These are phyloP conservation scores for Silurus lanzhouensis DNA, from an alignment of 2,797 vertebrate genomes.

Conservation along the genomic window DNA sequence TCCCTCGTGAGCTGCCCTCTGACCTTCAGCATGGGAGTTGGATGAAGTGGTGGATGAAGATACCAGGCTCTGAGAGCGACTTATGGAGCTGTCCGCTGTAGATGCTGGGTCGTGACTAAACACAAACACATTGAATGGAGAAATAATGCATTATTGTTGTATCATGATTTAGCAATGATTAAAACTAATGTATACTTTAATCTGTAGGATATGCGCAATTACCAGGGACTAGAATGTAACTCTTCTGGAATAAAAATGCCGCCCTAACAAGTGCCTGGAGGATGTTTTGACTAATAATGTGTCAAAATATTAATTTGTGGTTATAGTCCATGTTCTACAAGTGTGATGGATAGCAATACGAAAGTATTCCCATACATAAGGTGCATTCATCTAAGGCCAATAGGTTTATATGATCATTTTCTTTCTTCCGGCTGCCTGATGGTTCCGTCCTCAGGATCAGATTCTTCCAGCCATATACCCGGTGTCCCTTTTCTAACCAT, in stretches of 20 bases:
- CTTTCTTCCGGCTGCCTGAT: too few relatives aligned
- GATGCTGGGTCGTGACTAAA: conserved; percentile 80
- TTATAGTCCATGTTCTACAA: neutral
- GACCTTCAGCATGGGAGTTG: conserved; percentile 66
- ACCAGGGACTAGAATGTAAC: neutral
- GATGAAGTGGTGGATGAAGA: conserved; percentile 66
- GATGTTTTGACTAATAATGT: neutral
- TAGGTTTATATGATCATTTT: too few relatives aligned
- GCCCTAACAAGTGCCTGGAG: neutral
- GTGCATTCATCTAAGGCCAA: neutral
- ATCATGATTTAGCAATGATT: neutral
- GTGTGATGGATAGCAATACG: neutral
- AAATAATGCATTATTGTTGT: neutral
- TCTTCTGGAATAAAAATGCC: neutral
- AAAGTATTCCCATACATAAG: neutral
- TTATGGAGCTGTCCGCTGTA: conserved; percentile 75
- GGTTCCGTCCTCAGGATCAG: too few relatives aligned
- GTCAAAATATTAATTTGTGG: neutral
- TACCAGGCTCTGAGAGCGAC: conserved; percentile 64
- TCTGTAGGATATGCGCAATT: neutral
- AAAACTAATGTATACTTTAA: neutral
- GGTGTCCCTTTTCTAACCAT: too few relatives aligned
- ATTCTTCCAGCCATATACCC: too few relatives aligned
- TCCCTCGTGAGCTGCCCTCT: conserved; percentile 72
- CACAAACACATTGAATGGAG: neutral